Percentiles rank a stretch among this genome's conserved stretches.
These are phyloP conservation scores for Triops cancriformis DNA, from an alignment of 1,140 invertebrate genomes.

Conservation along the genomic window DNA sequence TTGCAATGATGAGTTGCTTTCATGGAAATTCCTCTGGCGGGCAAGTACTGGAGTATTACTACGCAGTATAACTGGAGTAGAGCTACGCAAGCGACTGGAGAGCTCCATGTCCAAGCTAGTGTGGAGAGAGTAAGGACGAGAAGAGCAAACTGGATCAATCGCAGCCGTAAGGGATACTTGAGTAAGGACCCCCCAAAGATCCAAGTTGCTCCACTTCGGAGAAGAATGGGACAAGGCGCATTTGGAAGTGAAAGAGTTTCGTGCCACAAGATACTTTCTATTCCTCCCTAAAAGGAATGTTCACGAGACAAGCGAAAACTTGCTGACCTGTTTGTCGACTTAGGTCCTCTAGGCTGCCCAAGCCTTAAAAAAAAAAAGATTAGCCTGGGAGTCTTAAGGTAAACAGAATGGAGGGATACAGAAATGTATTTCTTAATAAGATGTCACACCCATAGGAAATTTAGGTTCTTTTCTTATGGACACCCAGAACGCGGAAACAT, in stretches of 20 bases:
- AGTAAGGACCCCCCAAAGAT: not conserved
- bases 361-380: not conserved
- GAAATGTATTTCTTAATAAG: not conserved
- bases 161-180: not conserved
- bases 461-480: too few species aligned
- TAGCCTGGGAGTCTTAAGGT: not conserved
- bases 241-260: not conserved
- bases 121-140: not conserved
- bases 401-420: not conserved
- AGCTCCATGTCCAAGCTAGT: not conserved
- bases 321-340: not conserved
- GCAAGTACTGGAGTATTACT: too few species aligned
- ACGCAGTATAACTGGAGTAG: too few species aligned
- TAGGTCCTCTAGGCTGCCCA: not conserved
- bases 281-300: not conserved
- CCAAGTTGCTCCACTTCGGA: not conserved
- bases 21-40: too few species aligned
- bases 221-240: not conserved
- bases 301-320: not conserved
- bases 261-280: not conserved
- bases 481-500: too few species aligned
- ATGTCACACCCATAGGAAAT: too few species aligned
- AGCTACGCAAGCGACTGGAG: too few species aligned
- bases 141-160: not conserved
- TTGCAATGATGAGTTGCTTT: too few species aligned